These are phyloP conservation scores for Nasonia vitripennis DNA, from an alignment of 1,140 invertebrate species.

Conservation along the genomic window DNA sequence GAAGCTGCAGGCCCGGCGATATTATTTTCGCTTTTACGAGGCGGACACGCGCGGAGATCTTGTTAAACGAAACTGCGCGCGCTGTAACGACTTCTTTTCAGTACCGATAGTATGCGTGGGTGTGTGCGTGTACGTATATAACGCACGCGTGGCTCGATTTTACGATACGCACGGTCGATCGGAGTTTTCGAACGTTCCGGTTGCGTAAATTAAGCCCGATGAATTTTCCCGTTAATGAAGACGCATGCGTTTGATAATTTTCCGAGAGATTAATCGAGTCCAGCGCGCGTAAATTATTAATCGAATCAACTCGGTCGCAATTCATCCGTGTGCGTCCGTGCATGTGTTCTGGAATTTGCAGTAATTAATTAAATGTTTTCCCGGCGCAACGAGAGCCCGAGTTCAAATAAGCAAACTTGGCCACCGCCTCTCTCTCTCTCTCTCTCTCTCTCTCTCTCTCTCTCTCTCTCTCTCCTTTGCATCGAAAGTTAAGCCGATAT, in stretches of 20 bases:
- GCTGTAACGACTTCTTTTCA: neutral
- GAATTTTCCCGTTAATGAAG: neutral
- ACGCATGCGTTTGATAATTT: neutral
- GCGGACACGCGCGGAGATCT: neutral
- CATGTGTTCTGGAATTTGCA: neutral
- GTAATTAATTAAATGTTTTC: conserved; percentile 37
- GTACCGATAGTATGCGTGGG: neutral
- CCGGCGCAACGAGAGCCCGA: neutral
- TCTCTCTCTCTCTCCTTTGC: conserved; percentile 32
- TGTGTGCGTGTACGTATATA: neutral
- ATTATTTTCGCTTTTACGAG: conserved; percentile 10
- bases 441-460: neutral
- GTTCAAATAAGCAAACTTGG: conserved; percentile 7
- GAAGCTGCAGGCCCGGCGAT: neutral
- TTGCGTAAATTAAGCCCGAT: neutral
- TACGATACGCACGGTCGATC: too few species aligned
- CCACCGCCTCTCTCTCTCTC: neutral
- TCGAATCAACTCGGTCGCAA: neutral
- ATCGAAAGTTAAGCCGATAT: conserved; percentile 36
- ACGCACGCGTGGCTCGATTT: neutral
- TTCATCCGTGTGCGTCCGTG: neutral
- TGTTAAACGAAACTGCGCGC: neutral
- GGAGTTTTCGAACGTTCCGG: too few species aligned
- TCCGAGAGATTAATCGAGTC: neutral
- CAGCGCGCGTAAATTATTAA: neutral